A percentile compares a stretch with the other conserved stretches of the same genome.
phyloP scores from a whole-genome alignment of 1,140 invertebrate species.

The Cherax destructor region DNA sequence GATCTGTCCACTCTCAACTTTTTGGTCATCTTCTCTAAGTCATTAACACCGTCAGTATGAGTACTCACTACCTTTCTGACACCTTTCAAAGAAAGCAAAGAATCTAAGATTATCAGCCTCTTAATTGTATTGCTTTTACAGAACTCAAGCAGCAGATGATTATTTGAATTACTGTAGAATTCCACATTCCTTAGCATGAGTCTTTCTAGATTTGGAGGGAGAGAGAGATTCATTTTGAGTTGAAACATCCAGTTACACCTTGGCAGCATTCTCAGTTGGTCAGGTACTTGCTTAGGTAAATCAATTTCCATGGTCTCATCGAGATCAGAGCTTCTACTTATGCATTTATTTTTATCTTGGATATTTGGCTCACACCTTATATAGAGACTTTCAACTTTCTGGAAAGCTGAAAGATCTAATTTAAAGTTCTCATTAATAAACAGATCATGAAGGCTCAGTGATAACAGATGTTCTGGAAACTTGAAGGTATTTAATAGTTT shows the following conservation, averaged over 20 bases:
- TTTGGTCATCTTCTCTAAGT: slow-evolving; percentile 16
- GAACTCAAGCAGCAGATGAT: slow-evolving; percentile 9
- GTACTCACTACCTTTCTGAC: slow-evolving; percentile 6
- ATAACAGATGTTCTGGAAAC: not conserved
- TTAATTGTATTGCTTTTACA: not conserved
- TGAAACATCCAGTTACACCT: slow-evolving; percentile 4
- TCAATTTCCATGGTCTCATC: not conserved
- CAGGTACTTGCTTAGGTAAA: not conserved
- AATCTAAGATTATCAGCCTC: slow-evolving; percentile 26
- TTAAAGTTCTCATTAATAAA: slow-evolving; percentile 15
- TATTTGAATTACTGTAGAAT: slow-evolving; percentile 39
- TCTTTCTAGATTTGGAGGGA: slow-evolving; percentile 24
- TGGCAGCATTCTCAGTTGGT: not conserved
- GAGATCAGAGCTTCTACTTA: not conserved
- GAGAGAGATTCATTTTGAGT: not conserved
- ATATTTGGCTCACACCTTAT: slow-evolving; percentile 7
- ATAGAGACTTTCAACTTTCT: not conserved
- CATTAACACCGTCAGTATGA: not conserved
- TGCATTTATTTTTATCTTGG: not conserved
- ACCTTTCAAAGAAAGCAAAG: slow-evolving; percentile 26
- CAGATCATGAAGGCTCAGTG: slow-evolving; percentile 22
- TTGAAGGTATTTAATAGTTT: not conserved
- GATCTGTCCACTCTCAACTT: slow-evolving; percentile 7
- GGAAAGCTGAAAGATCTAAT: slow-evolving; percentile 22
- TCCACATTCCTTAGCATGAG: slow-evolving; percentile 36